Percentiles rank a stretch among this genome's conserved stretches.
phyloP scores from a whole-genome alignment of 2,113 vertebrate species.

The Psilopogon haemacephalus region DNA sequence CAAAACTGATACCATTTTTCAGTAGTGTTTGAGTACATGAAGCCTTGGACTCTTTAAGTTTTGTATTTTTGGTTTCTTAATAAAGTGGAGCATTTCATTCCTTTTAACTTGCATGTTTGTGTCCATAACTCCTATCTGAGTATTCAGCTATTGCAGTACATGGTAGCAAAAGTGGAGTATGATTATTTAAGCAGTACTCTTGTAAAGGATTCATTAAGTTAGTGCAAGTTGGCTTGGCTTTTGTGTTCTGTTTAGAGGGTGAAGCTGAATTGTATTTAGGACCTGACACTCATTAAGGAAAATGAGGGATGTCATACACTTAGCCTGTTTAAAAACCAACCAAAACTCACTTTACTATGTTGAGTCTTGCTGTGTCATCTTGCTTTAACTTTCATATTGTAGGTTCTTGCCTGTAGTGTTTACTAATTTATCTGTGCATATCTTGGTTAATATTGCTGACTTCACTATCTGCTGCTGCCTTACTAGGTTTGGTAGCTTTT shows the following conservation, averaged over 20 bases:
- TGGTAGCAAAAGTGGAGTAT: neutral
- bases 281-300: neutral
- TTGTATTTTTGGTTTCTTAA: conserved; percentile 73
- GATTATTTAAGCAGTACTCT: neutral
- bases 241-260: neutral
- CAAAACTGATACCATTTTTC: conserved; percentile 19
- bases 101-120: conserved; percentile 63
- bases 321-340: neutral
- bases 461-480: conserved; percentile 1
- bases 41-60: conserved; percentile 61
- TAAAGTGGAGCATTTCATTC: conserved; percentile 73
- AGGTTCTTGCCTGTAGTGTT: neutral
- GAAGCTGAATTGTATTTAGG: neutral
- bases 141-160: neutral
- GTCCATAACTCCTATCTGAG: neutral
- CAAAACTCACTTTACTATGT: neutral
- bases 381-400: neutral
- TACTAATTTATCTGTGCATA: neutral
- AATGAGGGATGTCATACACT: neutral
- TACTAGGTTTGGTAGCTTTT: neutral
- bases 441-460: neutral
- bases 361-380: neutral
- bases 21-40: conserved; percentile 62
- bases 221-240: neutral
- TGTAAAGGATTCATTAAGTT: neutral